These are phyloP conservation scores for Aphidius ervi DNA, from an alignment of 1,140 invertebrate genomes.

Conservation along the genomic window DNA sequence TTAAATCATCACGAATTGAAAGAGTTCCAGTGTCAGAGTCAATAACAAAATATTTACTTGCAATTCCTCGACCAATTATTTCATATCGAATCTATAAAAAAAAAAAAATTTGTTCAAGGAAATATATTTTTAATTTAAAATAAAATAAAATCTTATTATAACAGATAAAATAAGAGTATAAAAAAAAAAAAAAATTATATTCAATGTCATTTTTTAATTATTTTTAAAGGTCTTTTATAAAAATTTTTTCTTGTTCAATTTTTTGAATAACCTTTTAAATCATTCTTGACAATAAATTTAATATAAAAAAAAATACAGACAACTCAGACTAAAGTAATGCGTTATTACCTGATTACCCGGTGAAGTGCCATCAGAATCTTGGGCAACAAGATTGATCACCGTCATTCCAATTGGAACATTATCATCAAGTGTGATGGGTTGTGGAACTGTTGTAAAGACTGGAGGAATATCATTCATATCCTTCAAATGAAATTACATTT, in stretches of 20 bases:
- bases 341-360: conserved; percentile 70
- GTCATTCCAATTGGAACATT: conserved; percentile 74
- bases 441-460: conserved; percentile 73
- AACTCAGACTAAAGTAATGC: conserved; percentile 6
- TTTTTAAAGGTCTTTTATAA: not conserved
- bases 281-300: too few species aligned
- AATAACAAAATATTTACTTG: conserved; percentile 79
- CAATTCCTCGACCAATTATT: conserved; percentile 73
- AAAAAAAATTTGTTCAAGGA: conserved; percentile 1
- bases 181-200: not conserved
- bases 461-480: conserved; percentile 83
- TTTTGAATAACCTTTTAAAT: not conserved
- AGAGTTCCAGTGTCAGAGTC: conserved; percentile 77
- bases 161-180: conserved; percentile 1
- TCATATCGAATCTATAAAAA: conserved; percentile 66
- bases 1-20: conserved; percentile 73
- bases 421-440: conserved; percentile 79
- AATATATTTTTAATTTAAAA: not conserved
- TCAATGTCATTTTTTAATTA: not conserved
- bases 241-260: not conserved
- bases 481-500: conserved; percentile 35
- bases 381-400: conserved; percentile 72
- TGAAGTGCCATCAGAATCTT: conserved; percentile 76
- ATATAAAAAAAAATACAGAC: not conserved
- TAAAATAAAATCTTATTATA: not conserved